Base-by-base conservation (phyloP, 2,888 invertebrate species). In the Epirrita christyi region DNA sequence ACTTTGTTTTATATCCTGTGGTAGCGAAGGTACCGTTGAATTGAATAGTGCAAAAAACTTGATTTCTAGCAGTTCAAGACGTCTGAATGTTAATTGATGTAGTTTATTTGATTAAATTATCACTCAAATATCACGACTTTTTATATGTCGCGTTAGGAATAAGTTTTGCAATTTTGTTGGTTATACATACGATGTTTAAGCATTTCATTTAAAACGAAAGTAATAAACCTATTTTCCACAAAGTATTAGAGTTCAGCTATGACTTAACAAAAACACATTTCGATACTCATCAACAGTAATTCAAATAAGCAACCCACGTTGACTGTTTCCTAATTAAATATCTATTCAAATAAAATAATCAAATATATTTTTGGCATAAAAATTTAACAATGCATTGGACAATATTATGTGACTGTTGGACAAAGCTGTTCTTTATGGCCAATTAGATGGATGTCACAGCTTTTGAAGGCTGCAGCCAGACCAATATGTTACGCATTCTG, bases 331-430 rank as follows among this genome's bases (percentile, higher is more conserved):
- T 43, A 48, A 57, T 48, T 52, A 48, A 44, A 52, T 40, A 47
- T 44, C 43, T 44, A 53, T 53, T 44, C 43, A 41, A 52, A 29
- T 11, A 28, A 52, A 38, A 44, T 44, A 27, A 28, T 28, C 34
- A 37, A 28, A 27, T 14, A 46, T 45, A 46, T 51, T 38, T 58
- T 40, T 15, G 48, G 40, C 44, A 49, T 47, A 52, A 53, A 38
- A 43, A 38, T 15, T 34, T 27, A 42, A 53, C 49, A 54, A 54
- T 50, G 45, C 49, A 50, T 54, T 42, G 49, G 59, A 50, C 53
- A 53, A 49, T 49, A 54, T 49, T 50, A 46, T 54, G 11, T 45
- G 37, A 11, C 40, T 40, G 15, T 50, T 46, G 48, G 50, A 42
- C 41, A 42, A 21, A 28, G 42, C 28, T 46, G 29, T 53, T 48